Evolutionary conservation across 2,888 invertebrate species (phyloP).

Genomic region (Acanthacorydalis orientalis): DNA sequence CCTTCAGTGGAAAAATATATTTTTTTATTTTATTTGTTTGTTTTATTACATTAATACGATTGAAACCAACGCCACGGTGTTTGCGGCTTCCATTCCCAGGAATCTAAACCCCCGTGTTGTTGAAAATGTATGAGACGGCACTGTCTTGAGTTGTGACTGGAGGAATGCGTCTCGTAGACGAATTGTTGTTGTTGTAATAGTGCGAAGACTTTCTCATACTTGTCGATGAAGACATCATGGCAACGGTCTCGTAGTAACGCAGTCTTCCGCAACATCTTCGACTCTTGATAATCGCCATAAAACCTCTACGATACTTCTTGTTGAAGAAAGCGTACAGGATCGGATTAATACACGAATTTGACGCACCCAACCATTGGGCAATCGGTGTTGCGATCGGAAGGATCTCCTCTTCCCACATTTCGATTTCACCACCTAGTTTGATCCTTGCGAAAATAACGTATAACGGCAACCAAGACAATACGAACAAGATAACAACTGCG

Average conservation of each 20-base stretch:
- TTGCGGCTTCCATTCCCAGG: neutral
- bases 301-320: slow-evolving; percentile 81
- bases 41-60: too few relatives aligned
- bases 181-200: slow-evolving; percentile 53
- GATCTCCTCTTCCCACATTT: slow-evolving; percentile 64
- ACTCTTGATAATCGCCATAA: slow-evolving; percentile 73
- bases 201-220: slow-evolving; percentile 74
- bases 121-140: slow-evolving; percentile 38
- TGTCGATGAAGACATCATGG: slow-evolving; percentile 70
- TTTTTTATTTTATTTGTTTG: too few relatives aligned
- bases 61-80: too few relatives aligned
- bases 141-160: slow-evolving; percentile 23
- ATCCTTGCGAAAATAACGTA: slow-evolving; percentile 79
- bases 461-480: slow-evolving; percentile 82
- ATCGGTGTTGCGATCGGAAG: slow-evolving; percentile 69
- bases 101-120: slow-evolving; percentile 55
- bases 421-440: slow-evolving; percentile 60
- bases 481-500: slow-evolving; percentile 83
- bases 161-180: slow-evolving; percentile 28
- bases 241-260: slow-evolving; percentile 74
- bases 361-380: slow-evolving; percentile 83
- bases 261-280: slow-evolving; percentile 71
- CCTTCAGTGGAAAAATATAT: too few relatives aligned
- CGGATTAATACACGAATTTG: slow-evolving; percentile 91
- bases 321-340: slow-evolving; percentile 90